Conservation (phyloP, 2,797 vertebrate genomes). For the Melopsittacus undulatus region DNA sequence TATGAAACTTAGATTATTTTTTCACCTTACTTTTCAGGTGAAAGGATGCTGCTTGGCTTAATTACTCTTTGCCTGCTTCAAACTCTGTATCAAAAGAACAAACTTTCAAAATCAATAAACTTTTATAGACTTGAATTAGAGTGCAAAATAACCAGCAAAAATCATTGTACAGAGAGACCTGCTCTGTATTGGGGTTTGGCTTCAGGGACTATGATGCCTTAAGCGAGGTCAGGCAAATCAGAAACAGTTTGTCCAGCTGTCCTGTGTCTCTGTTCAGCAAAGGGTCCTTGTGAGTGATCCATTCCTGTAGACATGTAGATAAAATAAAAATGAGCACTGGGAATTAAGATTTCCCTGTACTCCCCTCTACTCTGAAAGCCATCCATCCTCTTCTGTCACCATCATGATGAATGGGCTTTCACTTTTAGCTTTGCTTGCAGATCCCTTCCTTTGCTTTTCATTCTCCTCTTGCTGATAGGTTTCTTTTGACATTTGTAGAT, state of each 20-base stretch:
- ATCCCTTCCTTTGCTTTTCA: background rate
- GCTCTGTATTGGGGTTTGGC: rapidly evolving
- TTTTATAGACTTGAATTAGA: background rate
- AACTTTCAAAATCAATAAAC: background rate
- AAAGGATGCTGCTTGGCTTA: background rate
- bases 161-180: background rate
- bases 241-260: background rate
- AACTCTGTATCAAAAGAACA: background rate
- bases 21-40: background rate
- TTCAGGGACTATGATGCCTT: background rate
- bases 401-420: background rate
- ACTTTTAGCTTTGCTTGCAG: background rate
- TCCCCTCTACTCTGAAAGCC: background rate
- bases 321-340: background rate
- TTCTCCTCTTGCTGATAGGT: background rate
- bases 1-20: background rate
- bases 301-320: background rate
- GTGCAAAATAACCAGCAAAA: background rate
- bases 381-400: background rate
- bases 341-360: background rate
- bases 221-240: background rate
- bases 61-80: background rate
- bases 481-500: background rate
- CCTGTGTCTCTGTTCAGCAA: background rate
- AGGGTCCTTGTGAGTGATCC: background rate